Base-by-base conservation (phyloP, 1,140 invertebrate species). In the Conopomorpha cramerella region DNA sequence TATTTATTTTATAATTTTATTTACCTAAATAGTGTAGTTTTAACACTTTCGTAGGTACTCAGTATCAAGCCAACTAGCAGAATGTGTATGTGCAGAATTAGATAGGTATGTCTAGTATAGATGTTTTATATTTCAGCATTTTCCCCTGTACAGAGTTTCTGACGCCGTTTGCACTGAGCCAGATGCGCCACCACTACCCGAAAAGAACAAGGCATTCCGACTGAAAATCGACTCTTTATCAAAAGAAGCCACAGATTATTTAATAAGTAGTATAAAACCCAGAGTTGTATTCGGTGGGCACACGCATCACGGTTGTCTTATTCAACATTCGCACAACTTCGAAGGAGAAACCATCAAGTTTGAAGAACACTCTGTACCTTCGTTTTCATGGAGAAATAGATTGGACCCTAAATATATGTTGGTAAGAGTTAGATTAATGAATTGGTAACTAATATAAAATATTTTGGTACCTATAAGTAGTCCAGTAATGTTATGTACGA, bases 331-430 rank as follows among this genome's bases (percentile, higher is more conserved):
- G 3, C 52, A 61, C 42, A 46, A 74, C 30, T 59, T 71, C 8
- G 64, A 56, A 30, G 54, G 60, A 10, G 46, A 51, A 19, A 41
- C 36, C 36, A 27, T 52, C 3, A 35, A 68, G 17, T 76, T 82
- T 41, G 50, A 80, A 29, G 89, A 91, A 77, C 84, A 87, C 40
- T 90, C 95, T 4, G 81, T 98, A 16, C 84, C 95, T 1, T 98
- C 95, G 10, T 98, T 98, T 55, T 96, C 88, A 61, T 98, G 95
- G 95, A 81, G 96, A 38, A 98, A 99, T 73, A 93, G 92, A 66
- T 83, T 90, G 36, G 89, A 92, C 78, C 96, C 96, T 0, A 92
- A 90, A 43, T 95, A 93, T 76, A 82, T 95, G 55, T 70, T 98
- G 80, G 89, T 92, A 80, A 82, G 60, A 43, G 17, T 12, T 6